Evolutionary conservation across 2,797 vertebrate species (phyloP), one percentile per base, ranked within the genome.

Genomic region (Synanceia verrucosa): DNA sequence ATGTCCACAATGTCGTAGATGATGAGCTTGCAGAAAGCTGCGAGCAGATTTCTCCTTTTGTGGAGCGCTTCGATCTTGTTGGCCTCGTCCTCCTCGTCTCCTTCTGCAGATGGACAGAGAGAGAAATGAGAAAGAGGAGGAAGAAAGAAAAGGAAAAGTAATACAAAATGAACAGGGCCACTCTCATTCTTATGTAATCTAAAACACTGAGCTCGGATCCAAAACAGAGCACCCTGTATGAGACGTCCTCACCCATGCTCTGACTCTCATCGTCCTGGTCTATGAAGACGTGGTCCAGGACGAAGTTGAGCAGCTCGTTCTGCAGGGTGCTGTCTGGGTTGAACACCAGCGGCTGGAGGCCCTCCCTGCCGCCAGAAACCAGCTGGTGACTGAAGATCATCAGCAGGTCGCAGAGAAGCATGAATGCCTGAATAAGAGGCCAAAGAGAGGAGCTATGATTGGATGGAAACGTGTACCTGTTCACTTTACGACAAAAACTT

Each of bases 381-480:
- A 99, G 91, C 85, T 99, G 98, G 90, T 99, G 96, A 85, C 98
- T 99, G 88, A 99, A 99, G 94, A 99, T 99, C 98, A 99, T 99
- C 91, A 99, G 92, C 84, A 99, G 95, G 92, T 99, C 98, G 89
- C 98, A 99, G 74, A 99, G 96, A 78, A 99, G 93, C 97, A 99
- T 99, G 92, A 99, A 99, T 5, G 98, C 98, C 98, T 99, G 84
- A 18, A 43, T 0, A 8, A 55, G 52, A 55, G 8, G 28, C 10
- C 59, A 11, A 68, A 31, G 58, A 1, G 21, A 19, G 6, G 18
- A 39, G 10, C 18, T 4, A 4, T 0, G 16, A 55, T 8, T n/a
- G 3, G 2, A 36, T 48, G 11, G 31, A 19, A 43, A 41, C 5
- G 2, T 46, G 9, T 10, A 4, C 0, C 46, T 19, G 41, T 36